Evolutionary conservation across 1,140 invertebrate species (phyloP).

Genomic region (Bombus huntii): DNA sequence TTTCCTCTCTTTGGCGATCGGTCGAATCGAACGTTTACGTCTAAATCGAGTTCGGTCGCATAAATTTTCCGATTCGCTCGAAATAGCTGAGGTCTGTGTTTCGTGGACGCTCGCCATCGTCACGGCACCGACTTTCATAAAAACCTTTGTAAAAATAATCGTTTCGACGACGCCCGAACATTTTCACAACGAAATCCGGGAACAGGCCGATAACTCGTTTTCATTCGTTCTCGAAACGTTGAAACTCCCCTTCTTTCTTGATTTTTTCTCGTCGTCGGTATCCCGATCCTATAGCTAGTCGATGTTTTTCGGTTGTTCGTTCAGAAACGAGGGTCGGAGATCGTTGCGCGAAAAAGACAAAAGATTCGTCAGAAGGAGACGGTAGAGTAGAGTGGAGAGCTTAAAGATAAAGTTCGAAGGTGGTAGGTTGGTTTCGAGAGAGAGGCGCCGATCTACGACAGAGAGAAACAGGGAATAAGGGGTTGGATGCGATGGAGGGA

Average conservation of each 20-base stretch:
- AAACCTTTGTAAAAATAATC: not conserved
- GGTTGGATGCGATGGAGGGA: slow-evolving; percentile 41
- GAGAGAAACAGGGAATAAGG: slow-evolving; percentile 20
- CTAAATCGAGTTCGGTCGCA: not conserved
- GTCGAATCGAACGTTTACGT: slow-evolving; percentile 1
- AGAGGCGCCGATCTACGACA: not conserved
- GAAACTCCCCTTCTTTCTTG: slow-evolving; percentile 2
- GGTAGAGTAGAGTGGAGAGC: not conserved
- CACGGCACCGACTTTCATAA: not conserved
- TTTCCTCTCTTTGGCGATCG: not conserved
- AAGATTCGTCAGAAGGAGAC: slow-evolving; percentile 10
- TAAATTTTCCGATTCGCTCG: not conserved
- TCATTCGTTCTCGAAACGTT: not conserved
- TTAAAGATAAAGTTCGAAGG: slow-evolving; percentile 36
- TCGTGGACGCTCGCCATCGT: not conserved
- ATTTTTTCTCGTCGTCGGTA: not conserved
- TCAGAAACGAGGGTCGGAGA: not conserved
- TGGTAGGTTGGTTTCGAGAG: slow-evolving; percentile 16
- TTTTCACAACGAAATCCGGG: too few species aligned
- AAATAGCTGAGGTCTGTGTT: not conserved
- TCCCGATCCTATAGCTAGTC: slow-evolving; percentile 27
- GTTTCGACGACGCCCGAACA: not conserved
- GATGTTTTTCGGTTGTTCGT: not conserved
- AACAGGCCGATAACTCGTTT: not conserved
- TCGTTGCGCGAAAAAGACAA: slow-evolving; percentile 39